Evolutionary conservation across 2,797 vertebrate genomes (phyloP), one percentile per base, ranked within the genome.

Genomic region (Alauda arvensis): DNA sequence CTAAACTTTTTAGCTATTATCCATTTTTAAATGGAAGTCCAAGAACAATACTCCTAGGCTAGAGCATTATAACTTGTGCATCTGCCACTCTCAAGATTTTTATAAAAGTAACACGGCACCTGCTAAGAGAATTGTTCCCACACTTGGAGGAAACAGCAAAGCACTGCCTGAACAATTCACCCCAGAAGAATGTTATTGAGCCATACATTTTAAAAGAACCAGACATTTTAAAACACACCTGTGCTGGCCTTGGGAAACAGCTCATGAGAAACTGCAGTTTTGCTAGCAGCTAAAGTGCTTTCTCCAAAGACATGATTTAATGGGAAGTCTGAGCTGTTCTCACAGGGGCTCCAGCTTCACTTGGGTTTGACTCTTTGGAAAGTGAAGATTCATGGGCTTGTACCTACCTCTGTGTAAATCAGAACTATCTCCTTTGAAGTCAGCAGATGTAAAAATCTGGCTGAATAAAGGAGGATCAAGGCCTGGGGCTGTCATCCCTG

Each of bases 371-470:
- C 83, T 92, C 42, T 24, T 21, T 8, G 83, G 89, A 95, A 95
- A 80, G 79, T 45, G 33, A 92, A 87, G 89, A 94, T 85, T 86
- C 88, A 87, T 80, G 83, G 48, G 33, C 43, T 89, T 77, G 39
- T 63, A 81, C 69, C 83, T 75, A 83, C 68, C 71, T 83, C 77
- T 83, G 9, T 77, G 86, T 86, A 91, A 93, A 93, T 92, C 92
- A 85, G 83, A 45, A 80, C 55, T 88, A 72, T 40, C 57, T 71
- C 60, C 76, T 95, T 94, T 94, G 89, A 95, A 93, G 85, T 83
- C 42, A 85, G 68, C 31, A 72, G 63, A 80, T 75, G 62, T 78
- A 89, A 77, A 93, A 87, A 83, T 69, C 48, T 52, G 55, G 8
- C 39, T 42, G 59, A 87, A 87, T 69, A 90, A 87, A 90, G 53